Evolutionary conservation across 2,888 invertebrate genomes (phyloP).

Genomic region (Eurytoma californica): DNA sequence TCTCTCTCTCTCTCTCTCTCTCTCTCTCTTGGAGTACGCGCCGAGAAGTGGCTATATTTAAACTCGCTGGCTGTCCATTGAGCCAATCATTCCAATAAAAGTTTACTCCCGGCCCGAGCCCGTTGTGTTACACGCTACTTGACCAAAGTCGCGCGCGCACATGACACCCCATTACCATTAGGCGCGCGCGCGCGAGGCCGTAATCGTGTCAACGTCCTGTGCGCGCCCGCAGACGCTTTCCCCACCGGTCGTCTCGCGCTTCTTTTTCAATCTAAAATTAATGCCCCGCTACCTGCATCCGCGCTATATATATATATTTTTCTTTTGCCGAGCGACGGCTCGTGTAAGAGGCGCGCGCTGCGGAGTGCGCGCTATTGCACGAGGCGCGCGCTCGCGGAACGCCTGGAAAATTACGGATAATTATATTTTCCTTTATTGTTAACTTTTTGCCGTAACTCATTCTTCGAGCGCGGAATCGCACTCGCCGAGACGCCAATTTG

Average conservation of each 20-base stretch:
- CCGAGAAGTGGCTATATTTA: slow-evolving; percentile 36
- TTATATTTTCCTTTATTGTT: no score
- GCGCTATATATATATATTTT: not conserved
- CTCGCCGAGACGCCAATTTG: no score
- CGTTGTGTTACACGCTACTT: slow-evolving; percentile 35
- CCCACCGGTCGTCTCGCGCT: no score
- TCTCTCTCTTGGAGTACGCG: slow-evolving; percentile 6
- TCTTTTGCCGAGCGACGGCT: no score
- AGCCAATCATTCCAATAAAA: slow-evolving; percentile 56
- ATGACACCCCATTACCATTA: slow-evolving; percentile 35
- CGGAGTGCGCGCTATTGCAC: no score
- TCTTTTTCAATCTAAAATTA: no score
- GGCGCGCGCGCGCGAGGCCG: not conserved
- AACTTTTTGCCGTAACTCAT: no score
- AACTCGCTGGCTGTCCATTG: slow-evolving; percentile 39
- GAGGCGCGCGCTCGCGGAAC: no score
- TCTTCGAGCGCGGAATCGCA: no score
- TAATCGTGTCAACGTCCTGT: slow-evolving; percentile 45
- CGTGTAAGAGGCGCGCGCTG: no score
- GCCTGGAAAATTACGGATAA: no score
- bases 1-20: slow-evolving; percentile 10
- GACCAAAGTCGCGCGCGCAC: slow-evolving; percentile 26
- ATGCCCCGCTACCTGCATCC: no score
- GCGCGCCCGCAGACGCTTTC: not conserved
- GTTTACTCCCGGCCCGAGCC: slow-evolving; percentile 29